phyloP scores from a whole-genome alignment of 2,113 vertebrate genomes.

The Agapornis roseicollis region DNA sequence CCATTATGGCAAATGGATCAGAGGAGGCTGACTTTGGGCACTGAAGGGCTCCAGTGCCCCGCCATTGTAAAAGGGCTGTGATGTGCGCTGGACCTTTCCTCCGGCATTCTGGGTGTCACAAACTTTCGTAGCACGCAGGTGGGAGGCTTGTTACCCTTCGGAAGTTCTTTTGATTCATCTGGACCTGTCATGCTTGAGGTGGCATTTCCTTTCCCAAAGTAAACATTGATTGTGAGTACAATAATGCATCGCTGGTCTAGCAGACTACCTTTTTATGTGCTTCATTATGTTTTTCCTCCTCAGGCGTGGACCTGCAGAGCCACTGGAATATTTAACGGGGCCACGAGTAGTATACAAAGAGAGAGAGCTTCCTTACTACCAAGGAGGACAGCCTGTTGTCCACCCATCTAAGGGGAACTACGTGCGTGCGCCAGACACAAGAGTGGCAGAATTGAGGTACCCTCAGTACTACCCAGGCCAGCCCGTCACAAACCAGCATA shows the following conservation, averaged over 20 bases:
- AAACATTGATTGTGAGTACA: not conserved
- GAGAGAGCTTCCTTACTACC: conserved; percentile 80
- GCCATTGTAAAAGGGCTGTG: conserved; percentile 46
- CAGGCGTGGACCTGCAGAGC: conserved; percentile 85
- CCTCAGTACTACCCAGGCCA: conserved; percentile 82
- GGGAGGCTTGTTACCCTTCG: conserved; percentile 42
- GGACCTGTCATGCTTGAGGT: conserved; percentile 26
- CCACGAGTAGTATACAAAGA: conserved; percentile 80
- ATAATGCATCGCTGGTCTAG: not conserved
- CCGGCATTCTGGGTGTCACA: not conserved
- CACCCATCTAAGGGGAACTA: conserved; percentile 79
- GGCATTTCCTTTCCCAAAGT: conserved; percentile 39
- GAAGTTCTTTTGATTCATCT: conserved; percentile 43
- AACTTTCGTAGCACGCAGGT: conserved; percentile 7
- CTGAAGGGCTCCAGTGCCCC: conserved; percentile 40
- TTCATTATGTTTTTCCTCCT: conserved; percentile 49
- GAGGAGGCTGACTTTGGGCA: conserved; percentile 23
- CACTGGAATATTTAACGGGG: conserved; percentile 81
- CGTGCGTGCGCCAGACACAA: conserved; percentile 52
- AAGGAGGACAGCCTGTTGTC: conserved; percentile 70
- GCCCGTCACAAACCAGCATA: conserved; percentile 72
- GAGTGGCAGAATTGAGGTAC: conserved; percentile 78
- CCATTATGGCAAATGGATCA: conserved; percentile 51
- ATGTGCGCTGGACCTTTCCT: conserved; percentile 20
- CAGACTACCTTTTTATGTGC: conserved; percentile 23